Evolutionary conservation across 2,888 invertebrate genomes (phyloP).

Genomic region (Strigamia transsilvanica): DNA sequence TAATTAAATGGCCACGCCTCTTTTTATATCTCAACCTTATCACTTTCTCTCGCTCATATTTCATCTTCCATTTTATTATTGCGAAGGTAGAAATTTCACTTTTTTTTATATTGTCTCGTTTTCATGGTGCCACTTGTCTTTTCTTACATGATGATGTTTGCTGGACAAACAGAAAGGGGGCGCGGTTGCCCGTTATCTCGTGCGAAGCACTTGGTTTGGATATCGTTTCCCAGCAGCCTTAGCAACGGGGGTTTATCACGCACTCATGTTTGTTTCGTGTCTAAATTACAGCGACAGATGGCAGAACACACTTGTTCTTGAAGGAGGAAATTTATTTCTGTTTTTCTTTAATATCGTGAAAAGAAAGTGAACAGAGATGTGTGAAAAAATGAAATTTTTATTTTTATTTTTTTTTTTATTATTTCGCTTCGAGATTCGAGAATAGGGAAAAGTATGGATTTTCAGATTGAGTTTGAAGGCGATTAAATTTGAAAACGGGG

Average conservation of each 20-base stretch:
- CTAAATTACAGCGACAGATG: constrained; percentile 31
- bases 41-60: neutral
- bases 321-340: neutral
- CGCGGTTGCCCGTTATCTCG: constrained; percentile 23
- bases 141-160: constrained; percentile 23
- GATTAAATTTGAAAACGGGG: constrained; percentile 34
- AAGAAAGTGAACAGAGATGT: neutral
- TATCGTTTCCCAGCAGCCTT: neutral
- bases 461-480: neutral
- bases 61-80: neutral
- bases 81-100: neutral
- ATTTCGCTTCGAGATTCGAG: no score
- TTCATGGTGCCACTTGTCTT: constrained; percentile 15
- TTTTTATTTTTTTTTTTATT: no score
- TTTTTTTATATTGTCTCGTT: constrained; percentile 2
- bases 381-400: neutral
- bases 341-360: constrained; percentile 1
- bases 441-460: neutral
- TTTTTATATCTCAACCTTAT: constrained; percentile 22
- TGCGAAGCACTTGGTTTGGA: neutral
- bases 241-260: neutral
- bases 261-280: constrained; percentile 17
- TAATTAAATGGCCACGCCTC: constrained; percentile 21
- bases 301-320: neutral
- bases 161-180: constrained; percentile 10